Evolutionary conservation across 2,113 vertebrate species (phyloP).

Genomic region (Hymenochirus boettgeri): DNA sequence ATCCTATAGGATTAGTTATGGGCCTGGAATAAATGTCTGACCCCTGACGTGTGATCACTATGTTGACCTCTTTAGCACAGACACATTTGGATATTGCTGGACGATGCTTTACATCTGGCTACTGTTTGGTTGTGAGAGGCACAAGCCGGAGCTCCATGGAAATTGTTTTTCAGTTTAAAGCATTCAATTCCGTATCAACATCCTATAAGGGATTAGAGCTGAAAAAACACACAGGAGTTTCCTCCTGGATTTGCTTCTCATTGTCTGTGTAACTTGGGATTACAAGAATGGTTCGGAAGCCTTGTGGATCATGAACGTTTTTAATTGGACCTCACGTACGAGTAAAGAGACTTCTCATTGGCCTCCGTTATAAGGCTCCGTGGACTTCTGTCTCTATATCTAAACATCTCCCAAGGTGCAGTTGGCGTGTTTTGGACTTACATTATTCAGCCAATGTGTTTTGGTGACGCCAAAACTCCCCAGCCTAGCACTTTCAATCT

Average conservation of each 20-base stretch:
- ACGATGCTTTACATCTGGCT: no score
- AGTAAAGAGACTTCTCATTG: background rate
- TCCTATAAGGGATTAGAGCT: no score
- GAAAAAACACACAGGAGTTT: no score
- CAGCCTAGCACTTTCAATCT: slow-evolving; percentile 71
- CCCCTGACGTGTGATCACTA: no score
- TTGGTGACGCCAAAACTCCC: slow-evolving; percentile 65
- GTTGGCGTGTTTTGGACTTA: background rate
- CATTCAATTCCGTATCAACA: no score
- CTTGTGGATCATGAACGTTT: slow-evolving; percentile 2
- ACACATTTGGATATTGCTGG: no score
- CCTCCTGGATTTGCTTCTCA: background rate
- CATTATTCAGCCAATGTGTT: slow-evolving; percentile 15
- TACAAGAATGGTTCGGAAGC: background rate
- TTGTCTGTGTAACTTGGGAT: slow-evolving; percentile 9
- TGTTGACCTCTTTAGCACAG: no score
- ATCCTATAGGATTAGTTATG: no score
- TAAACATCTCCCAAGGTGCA: background rate
- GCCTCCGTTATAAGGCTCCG: background rate
- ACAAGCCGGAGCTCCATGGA: no score
- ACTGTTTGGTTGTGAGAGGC: no score
- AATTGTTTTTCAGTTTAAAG: no score
- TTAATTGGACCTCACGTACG: background rate
- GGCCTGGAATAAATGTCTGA: no score
- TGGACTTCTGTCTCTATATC: background rate